Base-by-base conservation (phyloP, 2,113 vertebrate species). In the Notechis scutatus region DNA sequence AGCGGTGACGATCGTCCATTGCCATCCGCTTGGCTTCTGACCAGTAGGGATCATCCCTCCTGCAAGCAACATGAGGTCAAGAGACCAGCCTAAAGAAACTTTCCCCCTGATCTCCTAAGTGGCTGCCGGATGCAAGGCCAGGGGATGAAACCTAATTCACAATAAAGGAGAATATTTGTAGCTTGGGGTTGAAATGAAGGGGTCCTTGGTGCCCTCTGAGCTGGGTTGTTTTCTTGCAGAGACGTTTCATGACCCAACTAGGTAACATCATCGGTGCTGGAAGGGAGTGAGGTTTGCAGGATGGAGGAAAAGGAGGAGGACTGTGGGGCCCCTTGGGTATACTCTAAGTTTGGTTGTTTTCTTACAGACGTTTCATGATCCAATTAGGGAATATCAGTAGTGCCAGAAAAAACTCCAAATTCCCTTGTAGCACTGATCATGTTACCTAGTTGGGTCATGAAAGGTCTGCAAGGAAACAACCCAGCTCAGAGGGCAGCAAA, bases 11-110 rank as follows among this genome's bases (percentile, higher is more conserved):
- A n/a, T 99, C 99, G 1, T 99, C 99, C 97, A 99, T 96, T 1
- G 98, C 94, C 57, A 99, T 98, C 85, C 99, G 97, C 92, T 99
- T 99, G 50, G 98, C 96, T 50, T 99, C 98, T 0, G 98, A 97
- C 99, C 99, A 99, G 61, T 98, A 98, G 0, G 97, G 94, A 45
- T 99, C 99, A 0, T 99, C 99, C 39, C 99, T 98, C 96, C 99
- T 99, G 89, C 8, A 88, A 26, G 23, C 1, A 18, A 23, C 0
- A 9, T 47, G 1, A 0, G 0, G 52, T 18, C 39, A 50, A 47
- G 56, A 59, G 21, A 50, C 7, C 5, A 55, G 39, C 42, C 4
- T 45, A 24, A 39, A 56, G 20, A 59, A 29, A n/a, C 20, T 14
- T 9, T n/a, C 0, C 14, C 26, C 39, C 24, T 1, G 39, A 39